Base-by-base conservation (phyloP, 2,797 vertebrate genomes). In the Sternarchorhynchus goeldii region DNA sequence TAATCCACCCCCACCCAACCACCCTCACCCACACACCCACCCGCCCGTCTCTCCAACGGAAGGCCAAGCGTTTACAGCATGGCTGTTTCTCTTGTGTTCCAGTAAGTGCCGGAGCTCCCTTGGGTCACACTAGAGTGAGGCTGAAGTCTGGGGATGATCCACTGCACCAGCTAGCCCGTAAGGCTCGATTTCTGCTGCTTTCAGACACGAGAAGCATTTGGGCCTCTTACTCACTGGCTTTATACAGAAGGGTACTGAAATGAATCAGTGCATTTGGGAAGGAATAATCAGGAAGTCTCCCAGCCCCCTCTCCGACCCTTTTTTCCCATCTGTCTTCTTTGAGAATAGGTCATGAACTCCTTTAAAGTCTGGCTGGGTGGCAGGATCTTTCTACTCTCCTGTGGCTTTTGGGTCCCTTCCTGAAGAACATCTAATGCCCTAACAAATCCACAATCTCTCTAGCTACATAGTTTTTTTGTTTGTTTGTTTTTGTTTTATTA, bases 11-110 rank as follows among this genome's bases (percentile, higher is more conserved):
- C 45, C 14, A 14, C 45, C 45, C 45, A 2, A 14, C 45, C 12
- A 10, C 6, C 39, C 39, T 7, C 39, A 6, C 39, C 39, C 39
- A 1, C 39, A 41, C 39, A 41, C 80, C 86, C 70, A 16, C 75
- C 53, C 32, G 1, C 64, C 77, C 39, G 31, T 75, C 82, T 77
- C 78, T 75, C 59, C 70, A 5, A 75, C 77, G 67, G 50, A 45
- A 77, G 77, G 29, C 79, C 53, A 75, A 68, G 76, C 67, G 25
- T 81, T 75, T 80, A 70, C 77, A 55, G 67, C 60, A 75, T 64
- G 41, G 57, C 41, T 75, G 17, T 77, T 71, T 84, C 67, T 70
- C 58, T 73, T 83, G 73, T 56, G 70, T 81, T 81, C 76, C 78
- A 76, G 14, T 72, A 68, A 76, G 69, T 71, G 68, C 66, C 63